These are phyloP conservation scores for Hoplodrina blanda DNA, from an alignment of 2,888 invertebrate species.

Conservation along the genomic window DNA sequence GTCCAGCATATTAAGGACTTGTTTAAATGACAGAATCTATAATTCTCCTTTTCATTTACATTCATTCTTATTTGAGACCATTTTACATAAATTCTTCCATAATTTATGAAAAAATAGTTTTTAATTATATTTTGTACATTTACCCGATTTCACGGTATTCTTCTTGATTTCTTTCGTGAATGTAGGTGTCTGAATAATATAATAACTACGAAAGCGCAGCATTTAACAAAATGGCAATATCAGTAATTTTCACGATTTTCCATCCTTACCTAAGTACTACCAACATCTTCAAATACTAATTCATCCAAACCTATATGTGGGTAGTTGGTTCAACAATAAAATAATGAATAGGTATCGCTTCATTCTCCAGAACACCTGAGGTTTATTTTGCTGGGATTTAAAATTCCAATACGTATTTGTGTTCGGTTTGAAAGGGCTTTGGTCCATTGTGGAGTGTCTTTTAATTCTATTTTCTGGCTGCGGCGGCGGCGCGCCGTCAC, in stretches of 20 bases:
- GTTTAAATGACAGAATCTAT: no score
- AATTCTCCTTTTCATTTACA: no score
- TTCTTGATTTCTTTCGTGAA: not conserved
- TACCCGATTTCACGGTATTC: no score
- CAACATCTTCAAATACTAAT: constrained; percentile 20
- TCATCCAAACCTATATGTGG: constrained; percentile 24
- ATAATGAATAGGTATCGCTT: constrained; percentile 58
- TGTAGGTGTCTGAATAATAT: not conserved
- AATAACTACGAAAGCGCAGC: not conserved
- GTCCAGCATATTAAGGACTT: no score
- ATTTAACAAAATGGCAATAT: no score
- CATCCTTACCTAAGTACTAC: not conserved
- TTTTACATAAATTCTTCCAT: no score
- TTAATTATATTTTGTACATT: no score
- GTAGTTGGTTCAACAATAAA: constrained; percentile 47
- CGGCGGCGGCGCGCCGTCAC: constrained; percentile 74
- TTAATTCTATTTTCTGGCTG: constrained; percentile 84
- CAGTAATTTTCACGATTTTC: not conserved
- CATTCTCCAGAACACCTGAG: constrained; percentile 71
- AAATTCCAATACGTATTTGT: constrained; percentile 81
- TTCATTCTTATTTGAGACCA: no score
- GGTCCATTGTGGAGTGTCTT: constrained; percentile 85
- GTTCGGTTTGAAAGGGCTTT: constrained; percentile 79
- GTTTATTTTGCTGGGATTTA: constrained; percentile 69
- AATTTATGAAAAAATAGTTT: no score